Conservation (phyloP, 2,797 vertebrate genomes). For the Lagodon rhomboides region DNA sequence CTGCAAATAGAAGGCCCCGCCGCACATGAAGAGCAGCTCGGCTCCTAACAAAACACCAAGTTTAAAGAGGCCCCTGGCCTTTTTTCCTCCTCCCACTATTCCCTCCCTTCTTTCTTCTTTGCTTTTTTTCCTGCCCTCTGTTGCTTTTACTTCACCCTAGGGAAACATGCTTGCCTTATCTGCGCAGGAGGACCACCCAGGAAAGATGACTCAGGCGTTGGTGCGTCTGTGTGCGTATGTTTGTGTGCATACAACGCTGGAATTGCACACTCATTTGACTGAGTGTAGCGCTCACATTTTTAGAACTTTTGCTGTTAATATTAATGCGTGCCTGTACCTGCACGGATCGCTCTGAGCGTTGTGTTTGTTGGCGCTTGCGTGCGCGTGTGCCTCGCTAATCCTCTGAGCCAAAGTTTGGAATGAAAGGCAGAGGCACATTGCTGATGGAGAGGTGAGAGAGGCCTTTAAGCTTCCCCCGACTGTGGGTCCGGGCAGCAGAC, state of each 20-base stretch:
- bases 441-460: conserved; percentile 77
- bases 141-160: conserved; percentile 84
- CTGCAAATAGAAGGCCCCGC: conserved; percentile 84
- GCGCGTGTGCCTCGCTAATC: conserved; percentile 71
- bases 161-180: conserved; percentile 87
- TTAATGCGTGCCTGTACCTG: conserved; percentile 84
- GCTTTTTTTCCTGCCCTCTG: conserved; percentile 74
- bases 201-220: conserved; percentile 81
- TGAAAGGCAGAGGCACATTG: conserved; percentile 73
- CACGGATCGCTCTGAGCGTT: conserved; percentile 73
- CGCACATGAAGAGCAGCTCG: conserved; percentile 79
- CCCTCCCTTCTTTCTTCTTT: conserved; percentile 74
- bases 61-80: conserved; percentile 83
- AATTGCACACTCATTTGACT: conserved; percentile 71
- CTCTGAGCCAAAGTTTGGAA: conserved; percentile 76
- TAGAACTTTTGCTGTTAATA: conserved; percentile 80
- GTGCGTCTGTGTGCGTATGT: conserved; percentile 54
- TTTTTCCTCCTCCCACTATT: conserved; percentile 73
- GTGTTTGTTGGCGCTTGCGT: conserved; percentile 72
- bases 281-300: conserved; percentile 69
- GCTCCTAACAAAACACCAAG: conserved; percentile 85
- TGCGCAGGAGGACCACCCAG: conserved; percentile 87
- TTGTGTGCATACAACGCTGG: conserved; percentile 41
- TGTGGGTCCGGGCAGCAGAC: conserved; percentile 48
- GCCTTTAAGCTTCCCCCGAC: conserved; percentile 52